phyloP scores from a whole-genome alignment of 1,140 invertebrate species.

The Neoseiulus cucumeris region DNA sequence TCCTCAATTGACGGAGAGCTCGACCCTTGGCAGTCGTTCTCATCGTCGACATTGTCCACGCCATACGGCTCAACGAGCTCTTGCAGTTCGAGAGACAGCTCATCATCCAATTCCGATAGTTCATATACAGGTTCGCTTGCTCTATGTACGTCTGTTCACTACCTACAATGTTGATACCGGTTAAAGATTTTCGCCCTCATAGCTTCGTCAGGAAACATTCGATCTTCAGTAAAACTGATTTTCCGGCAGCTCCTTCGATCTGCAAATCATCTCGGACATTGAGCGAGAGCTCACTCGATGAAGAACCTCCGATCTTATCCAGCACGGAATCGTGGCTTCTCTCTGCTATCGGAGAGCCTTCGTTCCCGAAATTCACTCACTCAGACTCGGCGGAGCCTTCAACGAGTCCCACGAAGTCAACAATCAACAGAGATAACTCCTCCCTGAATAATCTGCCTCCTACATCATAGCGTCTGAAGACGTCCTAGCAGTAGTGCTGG shows the following conservation, averaged over 20 bases:
- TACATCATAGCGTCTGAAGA: too few species aligned
- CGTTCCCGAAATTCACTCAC: too few species aligned
- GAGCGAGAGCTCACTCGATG: background rate
- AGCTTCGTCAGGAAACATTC: background rate
- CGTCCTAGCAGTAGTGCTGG: too few species aligned
- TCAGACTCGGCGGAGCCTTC: too few species aligned
- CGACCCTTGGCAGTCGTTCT: background rate
- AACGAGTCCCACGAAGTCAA: too few species aligned
- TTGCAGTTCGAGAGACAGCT: background rate
- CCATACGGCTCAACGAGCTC: background rate
- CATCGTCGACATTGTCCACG: background rate
- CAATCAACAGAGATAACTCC: too few species aligned
- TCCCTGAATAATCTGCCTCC: too few species aligned
- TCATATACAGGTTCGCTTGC: background rate
- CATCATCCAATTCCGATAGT: background rate
- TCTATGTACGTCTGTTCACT: background rate
- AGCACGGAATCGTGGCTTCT: background rate
- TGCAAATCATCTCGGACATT: background rate
- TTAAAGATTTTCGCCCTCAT: background rate
- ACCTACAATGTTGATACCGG: background rate
- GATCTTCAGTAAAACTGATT: background rate
- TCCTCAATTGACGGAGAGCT: background rate
- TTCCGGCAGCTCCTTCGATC: background rate
- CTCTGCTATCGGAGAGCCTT: background rate
- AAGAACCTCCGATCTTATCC: background rate